Evolutionary conservation across 2,888 invertebrate species (phyloP), one percentile per base, ranked within the genome.

Genomic region (Cyrtodaria siliqua): DNA sequence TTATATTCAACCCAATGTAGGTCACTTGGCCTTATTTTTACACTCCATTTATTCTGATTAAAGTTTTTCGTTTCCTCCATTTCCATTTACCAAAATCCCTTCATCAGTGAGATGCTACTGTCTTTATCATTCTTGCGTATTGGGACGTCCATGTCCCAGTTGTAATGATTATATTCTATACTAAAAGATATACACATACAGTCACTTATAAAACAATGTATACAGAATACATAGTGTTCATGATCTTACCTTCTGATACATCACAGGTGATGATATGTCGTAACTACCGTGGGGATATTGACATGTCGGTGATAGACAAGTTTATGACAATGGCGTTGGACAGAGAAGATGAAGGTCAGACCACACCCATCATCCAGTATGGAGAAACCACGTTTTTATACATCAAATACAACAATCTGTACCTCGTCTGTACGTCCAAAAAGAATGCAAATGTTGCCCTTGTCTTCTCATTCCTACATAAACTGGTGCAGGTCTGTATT

Each of bases 241-340:
- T n/a, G n/a, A n/a, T n/a, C n/a, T n/a, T n/a, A n/a, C n/a, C n/a
- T n/a, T n/a, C n/a, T n/a, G n/a, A n/a, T n/a, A n/a, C n/a, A n/a
- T n/a, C 66, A 8, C 86, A 95, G 95, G 98, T 99, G 89, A 95
- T 99, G 89, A 98, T 99, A 92, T 98, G 98, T 59, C 95, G 99
- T 70, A 99, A 98, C 93, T 99, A 99, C 93, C 95, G 99, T 24
- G 99, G 99, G 6, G 99, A 99, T 94, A 97, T 99, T 77, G 99
- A 99, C 92, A 95, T 98, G 94, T 96, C 96, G 2, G 96, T 97
- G 24, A 98, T 99, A 83, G 99, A 99, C 91, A 99, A 99, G 93
- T 99, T 99, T 92, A 98, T 99, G 97, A 97, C 98, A 0, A 94
- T 98, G 64, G 94, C 99, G 47, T 98, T 99, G 97, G 99, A 99